Evolutionary conservation across 2,113 vertebrate species (phyloP).

Genomic region (chimpanzee (Pan troglodytes)): NHGRI_mPanTro3-v2.1_pri NC_072401.2:88477001-88477500

Average conservation of each 20-base stretch:
- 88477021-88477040: neutral
- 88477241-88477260: neutral
- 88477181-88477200: neutral
- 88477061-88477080: neutral
- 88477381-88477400: neutral
- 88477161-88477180: neutral
- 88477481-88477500: fast-evolving
- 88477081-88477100: no score
- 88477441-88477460: fast-evolving
- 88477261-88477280: neutral
- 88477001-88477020: no score
- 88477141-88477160: neutral
- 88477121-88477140: no score
- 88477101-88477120: neutral
- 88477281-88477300: neutral
- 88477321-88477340: neutral
- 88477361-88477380: neutral
- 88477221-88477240: neutral
- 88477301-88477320: neutral
- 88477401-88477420: no score
- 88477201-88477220: neutral
- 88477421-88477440: neutral
- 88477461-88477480: neutral
- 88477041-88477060: neutral
- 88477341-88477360: neutral